Conservation (phyloP, 2,888 invertebrate genomes). For the Shargacucullia verbasci region DNA sequence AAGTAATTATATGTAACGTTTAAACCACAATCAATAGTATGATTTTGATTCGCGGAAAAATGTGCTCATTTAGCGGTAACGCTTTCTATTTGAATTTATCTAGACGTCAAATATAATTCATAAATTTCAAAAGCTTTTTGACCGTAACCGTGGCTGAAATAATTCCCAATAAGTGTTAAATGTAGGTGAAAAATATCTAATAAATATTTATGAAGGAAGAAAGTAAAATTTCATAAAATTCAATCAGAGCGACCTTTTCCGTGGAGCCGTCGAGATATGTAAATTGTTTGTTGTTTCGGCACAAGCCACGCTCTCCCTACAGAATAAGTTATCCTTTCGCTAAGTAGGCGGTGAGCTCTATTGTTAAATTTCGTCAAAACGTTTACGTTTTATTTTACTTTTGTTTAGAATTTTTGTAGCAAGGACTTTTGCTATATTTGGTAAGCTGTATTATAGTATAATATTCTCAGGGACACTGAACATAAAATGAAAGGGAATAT, state of each 20-base stretch:
- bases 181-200: slow-evolving; percentile 41
- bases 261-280: slow-evolving; percentile 48
- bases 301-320: slow-evolving; percentile 41
- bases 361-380: slow-evolving; percentile 33
- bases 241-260: slow-evolving; percentile 55
- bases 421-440: slow-evolving; percentile 13
- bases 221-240: slow-evolving; percentile 51
- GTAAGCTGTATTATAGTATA: slow-evolving; percentile 2
- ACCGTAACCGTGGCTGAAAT: slow-evolving; percentile 2
- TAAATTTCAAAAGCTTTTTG: slow-evolving; percentile 1
- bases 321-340: slow-evolving; percentile 53
- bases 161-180: slow-evolving; percentile 31
- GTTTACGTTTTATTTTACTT: slow-evolving; percentile 27
- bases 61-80: no score
- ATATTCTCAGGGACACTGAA: slow-evolving; percentile 1
- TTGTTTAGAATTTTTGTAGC: slow-evolving; percentile 17
- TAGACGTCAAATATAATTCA: no score
- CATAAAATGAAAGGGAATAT: no score
- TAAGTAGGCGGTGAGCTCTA: slow-evolving; percentile 29
- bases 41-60: no score
- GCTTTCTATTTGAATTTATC: no score
- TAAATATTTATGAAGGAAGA: slow-evolving; percentile 54
- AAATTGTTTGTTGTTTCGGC: slow-evolving; percentile 62
- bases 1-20: no score
- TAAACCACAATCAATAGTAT: no score